Conservation (phyloP, 1,140 invertebrate genomes). For the Calephelis nemesis region DNA sequence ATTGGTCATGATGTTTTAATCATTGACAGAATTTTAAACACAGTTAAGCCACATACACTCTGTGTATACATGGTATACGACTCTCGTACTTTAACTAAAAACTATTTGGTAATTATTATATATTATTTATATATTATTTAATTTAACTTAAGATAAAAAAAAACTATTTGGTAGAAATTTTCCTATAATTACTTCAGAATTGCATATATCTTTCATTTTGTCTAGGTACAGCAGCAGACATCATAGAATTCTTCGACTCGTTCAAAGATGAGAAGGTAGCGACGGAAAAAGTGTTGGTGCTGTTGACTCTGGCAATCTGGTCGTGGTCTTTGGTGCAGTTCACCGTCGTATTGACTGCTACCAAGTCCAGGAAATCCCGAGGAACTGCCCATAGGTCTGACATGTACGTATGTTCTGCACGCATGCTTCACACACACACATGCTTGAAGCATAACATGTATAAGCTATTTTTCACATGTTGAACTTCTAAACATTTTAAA, state of each 20-base stretch:
- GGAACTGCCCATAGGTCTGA: slow-evolving; percentile 80
- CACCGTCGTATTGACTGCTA: slow-evolving; percentile 93
- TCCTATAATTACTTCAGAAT: too few relatives aligned
- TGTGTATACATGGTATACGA: too few relatives aligned
- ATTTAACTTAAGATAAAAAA: too few relatives aligned
- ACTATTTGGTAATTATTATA: too few relatives aligned
- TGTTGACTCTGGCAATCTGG: slow-evolving; percentile 90
- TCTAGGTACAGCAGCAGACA: slow-evolving; percentile 92
- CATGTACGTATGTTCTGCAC: slow-evolving; percentile 68
- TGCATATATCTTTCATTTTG: neutral
- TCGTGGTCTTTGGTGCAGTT: slow-evolving; percentile 95
- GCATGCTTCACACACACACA: slow-evolving; percentile 28
- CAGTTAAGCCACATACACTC: too few relatives aligned
- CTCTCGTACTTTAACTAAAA: too few relatives aligned
- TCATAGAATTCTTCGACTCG: slow-evolving; percentile 97
- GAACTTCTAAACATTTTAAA: neutral
- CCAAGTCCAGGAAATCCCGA: slow-evolving; percentile 87
- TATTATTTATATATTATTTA: too few relatives aligned
- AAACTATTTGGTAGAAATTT: too few relatives aligned
- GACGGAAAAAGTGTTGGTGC: slow-evolving; percentile 85
- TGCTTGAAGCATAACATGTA: neutral
- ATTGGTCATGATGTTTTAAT: too few relatives aligned
- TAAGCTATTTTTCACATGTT: neutral
- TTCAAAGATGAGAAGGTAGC: slow-evolving; percentile 93
- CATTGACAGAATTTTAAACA: too few relatives aligned